phyloP scores from a whole-genome alignment of 2,888 invertebrate genomes.

The Cephus nigrinus region DNA sequence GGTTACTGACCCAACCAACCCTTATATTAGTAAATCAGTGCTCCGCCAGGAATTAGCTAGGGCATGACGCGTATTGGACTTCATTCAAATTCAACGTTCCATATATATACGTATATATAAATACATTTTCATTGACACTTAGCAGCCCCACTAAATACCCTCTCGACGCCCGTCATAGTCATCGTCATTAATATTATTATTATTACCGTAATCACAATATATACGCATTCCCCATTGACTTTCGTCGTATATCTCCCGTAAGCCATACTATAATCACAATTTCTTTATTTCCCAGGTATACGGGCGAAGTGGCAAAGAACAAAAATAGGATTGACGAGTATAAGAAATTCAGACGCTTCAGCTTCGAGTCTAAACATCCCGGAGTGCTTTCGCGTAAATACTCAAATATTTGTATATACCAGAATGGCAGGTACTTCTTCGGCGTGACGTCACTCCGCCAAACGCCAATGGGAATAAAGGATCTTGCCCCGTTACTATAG shows the following conservation, averaged over 20 bases:
- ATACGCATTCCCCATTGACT: not conserved
- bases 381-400: not conserved
- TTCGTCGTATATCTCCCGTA: not conserved
- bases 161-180: constrained; percentile 1
- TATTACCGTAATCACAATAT: not conserved
- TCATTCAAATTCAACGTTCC: not conserved
- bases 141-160: not conserved
- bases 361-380: not conserved
- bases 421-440: not conserved
- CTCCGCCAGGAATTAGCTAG: not conserved
- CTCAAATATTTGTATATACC: not conserved
- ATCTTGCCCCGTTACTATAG: not conserved
- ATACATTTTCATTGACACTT: not conserved
- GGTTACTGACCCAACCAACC: not conserved
- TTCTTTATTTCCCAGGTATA: not conserved
- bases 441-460: not conserved
- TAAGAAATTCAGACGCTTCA: not conserved
- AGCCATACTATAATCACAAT: not conserved
- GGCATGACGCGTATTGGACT: not conserved
- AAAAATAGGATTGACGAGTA: not conserved
- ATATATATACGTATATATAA: not conserved
- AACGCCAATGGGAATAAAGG: not conserved
- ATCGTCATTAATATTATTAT: not conserved
- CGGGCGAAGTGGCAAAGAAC: not conserved
- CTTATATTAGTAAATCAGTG: not conserved